phyloP scores from a whole-genome alignment of 1,140 invertebrate genomes.

The Bombus waltoni region DNA sequence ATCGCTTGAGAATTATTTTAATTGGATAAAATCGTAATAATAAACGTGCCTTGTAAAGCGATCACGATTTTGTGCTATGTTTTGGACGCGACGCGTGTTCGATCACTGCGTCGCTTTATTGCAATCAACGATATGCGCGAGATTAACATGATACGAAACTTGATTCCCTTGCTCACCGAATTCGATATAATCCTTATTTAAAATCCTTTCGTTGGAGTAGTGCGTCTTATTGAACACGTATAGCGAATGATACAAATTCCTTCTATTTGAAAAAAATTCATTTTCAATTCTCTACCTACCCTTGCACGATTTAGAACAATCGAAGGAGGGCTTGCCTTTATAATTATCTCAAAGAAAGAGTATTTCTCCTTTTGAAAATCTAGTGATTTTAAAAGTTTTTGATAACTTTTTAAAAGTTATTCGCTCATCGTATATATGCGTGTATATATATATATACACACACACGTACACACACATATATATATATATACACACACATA shows the following conservation, averaged over 20 bases:
- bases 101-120: conserved; percentile 48
- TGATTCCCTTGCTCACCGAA: conserved; percentile 16
- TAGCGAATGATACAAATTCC: conserved; percentile 51
- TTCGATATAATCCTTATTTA: conserved; percentile 46
- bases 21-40: neutral
- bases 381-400: neutral
- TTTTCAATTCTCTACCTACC: neutral
- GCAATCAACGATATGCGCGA: conserved; percentile 44
- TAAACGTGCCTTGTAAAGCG: conserved; percentile 28
- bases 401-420: conserved; percentile 25
- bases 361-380: neutral
- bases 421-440: neutral
- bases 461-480: no score
- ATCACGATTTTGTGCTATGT: conserved; percentile 59
- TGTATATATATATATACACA: neutral
- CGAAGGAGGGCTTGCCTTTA: neutral
- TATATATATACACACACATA: no score
- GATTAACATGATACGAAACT: conserved; percentile 9
- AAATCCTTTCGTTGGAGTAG: conserved; percentile 12
- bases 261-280: neutral
- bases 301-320: conserved; percentile 16
- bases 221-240: conserved; percentile 13
- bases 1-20: conserved; percentile 12
- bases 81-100: conserved; percentile 19
- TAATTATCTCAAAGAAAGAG: conserved; percentile 21